A percentile compares a stretch with the other conserved stretches of the same genome.
These are phyloP conservation scores for Philopedon plagiatum DNA, from an alignment of 2,888 invertebrate genomes.

Conservation along the genomic window DNA sequence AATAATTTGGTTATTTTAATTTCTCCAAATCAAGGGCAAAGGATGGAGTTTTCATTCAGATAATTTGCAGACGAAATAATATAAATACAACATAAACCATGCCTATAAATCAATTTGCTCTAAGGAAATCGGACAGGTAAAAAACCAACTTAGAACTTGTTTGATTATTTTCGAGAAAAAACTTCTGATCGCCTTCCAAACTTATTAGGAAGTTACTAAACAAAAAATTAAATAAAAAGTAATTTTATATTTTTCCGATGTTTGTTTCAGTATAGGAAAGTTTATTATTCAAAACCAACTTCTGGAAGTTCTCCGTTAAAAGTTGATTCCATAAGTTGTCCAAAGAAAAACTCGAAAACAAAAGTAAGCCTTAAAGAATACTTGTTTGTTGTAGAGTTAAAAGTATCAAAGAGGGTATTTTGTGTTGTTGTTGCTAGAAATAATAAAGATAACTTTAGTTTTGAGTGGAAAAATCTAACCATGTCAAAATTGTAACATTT, in stretches of 20 bases:
- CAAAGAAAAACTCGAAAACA: conserved; percentile 15
- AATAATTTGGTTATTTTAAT: no score
- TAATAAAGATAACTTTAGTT: conserved; percentile 5
- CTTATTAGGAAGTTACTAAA: conserved; percentile 39
- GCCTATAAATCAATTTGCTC: neutral
- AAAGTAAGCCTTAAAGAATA: conserved; percentile 31
- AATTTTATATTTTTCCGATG: conserved; percentile 44
- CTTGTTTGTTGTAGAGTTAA: conserved; percentile 32
- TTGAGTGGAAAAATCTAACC: neutral
- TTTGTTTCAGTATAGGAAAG: conserved; percentile 29
- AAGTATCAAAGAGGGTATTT: conserved; percentile 28
- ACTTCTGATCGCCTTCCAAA: conserved; percentile 39
- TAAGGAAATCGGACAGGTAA: neutral
- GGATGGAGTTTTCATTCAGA: no score
- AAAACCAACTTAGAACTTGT: neutral
- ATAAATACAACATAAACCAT: no score
- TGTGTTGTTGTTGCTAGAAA: conserved; percentile 5
- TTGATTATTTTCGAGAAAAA: conserved; percentile 7
- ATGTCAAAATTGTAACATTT: no score
- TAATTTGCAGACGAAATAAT: no score
- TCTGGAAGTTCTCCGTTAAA: conserved; percentile 5
- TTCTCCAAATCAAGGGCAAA: no score
- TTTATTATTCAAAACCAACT: conserved; percentile 45
- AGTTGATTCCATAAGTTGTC: conserved; percentile 14
- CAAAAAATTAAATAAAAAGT: conserved; percentile 38